These are phyloP conservation scores for Caranx ignobilis DNA, from an alignment of 2,113 vertebrate species.

Conservation along the genomic window DNA sequence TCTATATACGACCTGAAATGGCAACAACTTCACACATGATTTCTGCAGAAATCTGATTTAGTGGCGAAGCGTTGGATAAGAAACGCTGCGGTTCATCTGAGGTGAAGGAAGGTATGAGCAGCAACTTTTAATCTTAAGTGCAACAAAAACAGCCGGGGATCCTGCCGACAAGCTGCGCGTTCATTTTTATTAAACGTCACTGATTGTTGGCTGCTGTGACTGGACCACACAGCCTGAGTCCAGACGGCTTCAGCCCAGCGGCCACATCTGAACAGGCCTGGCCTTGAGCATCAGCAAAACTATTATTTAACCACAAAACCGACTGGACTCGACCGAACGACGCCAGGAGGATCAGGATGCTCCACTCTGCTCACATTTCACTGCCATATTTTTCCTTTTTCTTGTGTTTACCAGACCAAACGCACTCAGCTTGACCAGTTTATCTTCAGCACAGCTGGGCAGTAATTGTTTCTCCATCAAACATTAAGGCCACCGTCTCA, in stretches of 20 bases:
- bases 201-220: background rate
- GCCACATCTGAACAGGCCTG: background rate
- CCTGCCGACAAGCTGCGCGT: background rate
- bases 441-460: background rate
- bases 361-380: background rate
- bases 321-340: background rate
- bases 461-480: background rate
- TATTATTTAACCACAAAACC: background rate
- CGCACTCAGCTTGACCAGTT: background rate
- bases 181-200: background rate
- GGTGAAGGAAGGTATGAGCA: background rate
- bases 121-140: background rate
- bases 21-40: background rate
- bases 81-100: background rate
- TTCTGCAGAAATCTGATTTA: background rate
- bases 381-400: background rate
- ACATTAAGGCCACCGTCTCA: background rate
- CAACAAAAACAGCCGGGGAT: background rate
- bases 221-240: background rate
- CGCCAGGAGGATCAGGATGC: background rate
- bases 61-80: background rate
- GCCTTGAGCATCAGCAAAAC: background rate
- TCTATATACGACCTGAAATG: background rate
- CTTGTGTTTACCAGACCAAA: background rate
- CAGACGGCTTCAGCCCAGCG: background rate